phyloP scores from a whole-genome alignment of 2,888 invertebrate genomes.

The Yponomeuta evonymella region DNA sequence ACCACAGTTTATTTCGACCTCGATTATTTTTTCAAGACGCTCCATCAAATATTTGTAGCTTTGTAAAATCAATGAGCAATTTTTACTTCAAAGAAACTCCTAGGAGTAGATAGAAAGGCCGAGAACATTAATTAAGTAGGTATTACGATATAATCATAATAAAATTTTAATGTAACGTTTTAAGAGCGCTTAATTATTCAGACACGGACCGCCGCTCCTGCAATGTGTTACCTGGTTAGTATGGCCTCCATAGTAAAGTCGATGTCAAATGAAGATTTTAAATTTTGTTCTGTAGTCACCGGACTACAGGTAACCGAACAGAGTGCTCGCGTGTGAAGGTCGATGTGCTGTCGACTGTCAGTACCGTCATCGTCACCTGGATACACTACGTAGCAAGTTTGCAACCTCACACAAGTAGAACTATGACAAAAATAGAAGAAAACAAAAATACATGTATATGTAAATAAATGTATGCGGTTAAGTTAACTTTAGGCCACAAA shows the following conservation, averaged over 20 bases:
- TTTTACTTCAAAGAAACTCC: neutral
- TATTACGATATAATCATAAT: no score
- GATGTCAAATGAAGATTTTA: neutral
- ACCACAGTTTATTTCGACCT: neutral
- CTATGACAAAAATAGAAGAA: no score
- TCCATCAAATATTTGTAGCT: neutral
- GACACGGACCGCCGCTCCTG: neutral
- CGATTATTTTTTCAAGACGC: neutral
- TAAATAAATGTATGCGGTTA: no score
- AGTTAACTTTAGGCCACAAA: no score
- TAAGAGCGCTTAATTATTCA: neutral
- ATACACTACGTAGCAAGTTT: no score
- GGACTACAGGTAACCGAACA: no score
- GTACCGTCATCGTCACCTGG: no score
- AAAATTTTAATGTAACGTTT: neutral
- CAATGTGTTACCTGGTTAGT: neutral
- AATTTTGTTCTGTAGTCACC: neutral
- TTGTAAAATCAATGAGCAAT: neutral
- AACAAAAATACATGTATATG: no score
- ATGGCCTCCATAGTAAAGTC: neutral
- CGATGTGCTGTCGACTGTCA: no score
- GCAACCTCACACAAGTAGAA: no score
- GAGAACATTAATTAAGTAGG: neutral
- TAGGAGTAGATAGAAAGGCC: neutral
- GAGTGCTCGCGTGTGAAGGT: no score